A percentile compares a stretch with the other conserved stretches of the same genome.
These are phyloP conservation scores for Volucella bombylans DNA, from an alignment of 2,888 invertebrate genomes.

Conservation along the genomic window DNA sequence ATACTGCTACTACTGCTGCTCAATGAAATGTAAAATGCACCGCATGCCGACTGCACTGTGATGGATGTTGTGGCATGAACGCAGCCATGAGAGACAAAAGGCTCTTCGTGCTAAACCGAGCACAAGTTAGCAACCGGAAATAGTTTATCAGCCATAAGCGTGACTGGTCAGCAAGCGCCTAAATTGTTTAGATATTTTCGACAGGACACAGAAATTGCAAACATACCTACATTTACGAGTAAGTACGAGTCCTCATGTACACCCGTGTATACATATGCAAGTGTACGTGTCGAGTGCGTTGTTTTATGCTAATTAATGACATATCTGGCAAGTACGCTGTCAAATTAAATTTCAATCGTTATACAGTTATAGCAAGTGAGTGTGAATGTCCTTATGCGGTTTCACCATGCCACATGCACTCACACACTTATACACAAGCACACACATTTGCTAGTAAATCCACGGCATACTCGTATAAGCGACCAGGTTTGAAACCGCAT, in stretches of 20 bases:
- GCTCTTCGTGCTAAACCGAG: background rate
- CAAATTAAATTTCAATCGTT: constrained; percentile 48
- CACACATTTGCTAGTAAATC: background rate
- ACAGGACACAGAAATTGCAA: background rate
- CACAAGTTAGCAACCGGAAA: constrained; percentile 17
- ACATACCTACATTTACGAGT: too few species aligned
- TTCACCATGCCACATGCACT: too few species aligned
- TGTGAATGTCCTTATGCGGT: constrained; percentile 28
- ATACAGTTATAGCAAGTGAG: background rate
- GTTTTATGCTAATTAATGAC: constrained; percentile 35
- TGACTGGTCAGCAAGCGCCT: constrained; percentile 11
- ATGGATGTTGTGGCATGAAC: constrained; percentile 40
- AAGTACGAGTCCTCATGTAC: too few species aligned
- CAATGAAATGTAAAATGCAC: constrained; percentile 56
- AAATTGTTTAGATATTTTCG: constrained; percentile 37
- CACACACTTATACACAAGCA: background rate
- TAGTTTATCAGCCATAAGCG: constrained; percentile 23
- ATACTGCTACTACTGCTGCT: background rate
- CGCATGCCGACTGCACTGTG: constrained; percentile 43
- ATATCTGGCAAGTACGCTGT: constrained; percentile 1
- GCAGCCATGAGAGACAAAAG: background rate
- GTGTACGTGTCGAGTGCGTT: background rate
- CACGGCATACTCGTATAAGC: background rate
- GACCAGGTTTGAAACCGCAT: constrained; percentile 24
- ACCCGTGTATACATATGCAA: background rate